These are phyloP conservation scores for Miltochrista miniata DNA, from an alignment of 2,888 invertebrate genomes.

Conservation along the genomic window DNA sequence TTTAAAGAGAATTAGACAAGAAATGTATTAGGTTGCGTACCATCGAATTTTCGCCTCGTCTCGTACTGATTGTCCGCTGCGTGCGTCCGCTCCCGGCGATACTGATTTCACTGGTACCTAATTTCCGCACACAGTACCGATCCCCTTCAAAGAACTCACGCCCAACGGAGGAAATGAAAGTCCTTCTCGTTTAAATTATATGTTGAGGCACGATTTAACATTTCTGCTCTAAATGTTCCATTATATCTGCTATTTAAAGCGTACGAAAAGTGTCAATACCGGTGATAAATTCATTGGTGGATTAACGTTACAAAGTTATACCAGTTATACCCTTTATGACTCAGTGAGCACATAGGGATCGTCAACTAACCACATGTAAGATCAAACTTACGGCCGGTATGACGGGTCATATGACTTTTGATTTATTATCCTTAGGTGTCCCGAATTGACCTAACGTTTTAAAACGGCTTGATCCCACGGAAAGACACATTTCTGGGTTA, in stretches of 20 bases:
- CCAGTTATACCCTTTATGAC: background rate
- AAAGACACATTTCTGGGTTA: too few relatives aligned
- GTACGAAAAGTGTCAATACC: background rate
- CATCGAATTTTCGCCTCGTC: conserved; percentile 35
- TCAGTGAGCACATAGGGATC: background rate
- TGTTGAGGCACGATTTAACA: conserved; percentile 52
- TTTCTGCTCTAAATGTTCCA: conserved; percentile 33
- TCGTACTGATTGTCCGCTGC: conserved; percentile 46
- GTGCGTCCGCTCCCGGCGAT: conserved; percentile 51
- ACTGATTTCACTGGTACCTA: conserved; percentile 67
- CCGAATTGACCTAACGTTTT: too few relatives aligned
- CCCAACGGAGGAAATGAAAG: conserved; percentile 66
- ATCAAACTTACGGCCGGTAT: too few relatives aligned
- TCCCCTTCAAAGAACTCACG: conserved; percentile 56
- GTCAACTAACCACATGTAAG: too few relatives aligned
- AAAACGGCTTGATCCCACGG: too few relatives aligned
- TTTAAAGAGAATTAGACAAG: too few relatives aligned
- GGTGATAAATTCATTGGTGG: background rate
- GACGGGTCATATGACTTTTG: too few relatives aligned
- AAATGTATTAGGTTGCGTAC: too few relatives aligned
- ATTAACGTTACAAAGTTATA: background rate
- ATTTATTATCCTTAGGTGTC: too few relatives aligned
- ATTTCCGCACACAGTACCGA: conserved; percentile 63
- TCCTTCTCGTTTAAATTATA: conserved; percentile 66
- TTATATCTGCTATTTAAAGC: conserved; percentile 7